Conservation (phyloP, 1,140 invertebrate species). For the Macrosteles quadrilineatus region DNA sequence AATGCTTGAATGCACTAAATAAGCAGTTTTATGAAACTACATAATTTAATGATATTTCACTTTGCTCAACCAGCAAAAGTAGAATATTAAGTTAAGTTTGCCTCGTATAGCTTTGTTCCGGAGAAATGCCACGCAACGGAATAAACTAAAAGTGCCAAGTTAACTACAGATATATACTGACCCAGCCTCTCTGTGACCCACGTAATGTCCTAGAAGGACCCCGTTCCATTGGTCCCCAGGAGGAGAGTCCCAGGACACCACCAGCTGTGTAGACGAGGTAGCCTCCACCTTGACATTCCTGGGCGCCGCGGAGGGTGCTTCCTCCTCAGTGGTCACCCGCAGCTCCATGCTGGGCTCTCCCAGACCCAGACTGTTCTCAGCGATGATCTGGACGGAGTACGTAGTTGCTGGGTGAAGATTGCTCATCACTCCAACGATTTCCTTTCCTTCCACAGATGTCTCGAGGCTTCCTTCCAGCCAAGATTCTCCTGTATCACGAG, state of each 20-base stretch:
- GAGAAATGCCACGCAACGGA: too few species aligned
- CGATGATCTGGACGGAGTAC: constrained; percentile 55
- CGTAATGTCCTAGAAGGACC: constrained; percentile 57
- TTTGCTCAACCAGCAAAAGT: too few species aligned
- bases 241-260: constrained; percentile 49
- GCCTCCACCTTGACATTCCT: constrained; percentile 45
- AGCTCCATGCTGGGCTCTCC: constrained; percentile 53
- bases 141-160: too few species aligned
- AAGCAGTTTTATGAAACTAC: too few species aligned
- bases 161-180: too few species aligned
- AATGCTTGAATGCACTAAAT: too few species aligned
- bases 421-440: constrained; percentile 46
- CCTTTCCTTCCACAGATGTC: constrained; percentile 44
- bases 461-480: neutral
- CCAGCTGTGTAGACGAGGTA: constrained; percentile 40
- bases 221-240: constrained; percentile 53
- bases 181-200: constrained; percentile 53
- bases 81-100: too few species aligned
- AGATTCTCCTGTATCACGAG: neutral
- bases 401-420: constrained; percentile 53
- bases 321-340: constrained; percentile 52
- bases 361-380: constrained; percentile 54
- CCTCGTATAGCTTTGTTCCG: too few species aligned
- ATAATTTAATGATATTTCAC: too few species aligned
- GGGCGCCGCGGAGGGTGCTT: constrained; percentile 57